Conservation (phyloP, 2,888 invertebrate genomes). For the Fragum fragum region DNA sequence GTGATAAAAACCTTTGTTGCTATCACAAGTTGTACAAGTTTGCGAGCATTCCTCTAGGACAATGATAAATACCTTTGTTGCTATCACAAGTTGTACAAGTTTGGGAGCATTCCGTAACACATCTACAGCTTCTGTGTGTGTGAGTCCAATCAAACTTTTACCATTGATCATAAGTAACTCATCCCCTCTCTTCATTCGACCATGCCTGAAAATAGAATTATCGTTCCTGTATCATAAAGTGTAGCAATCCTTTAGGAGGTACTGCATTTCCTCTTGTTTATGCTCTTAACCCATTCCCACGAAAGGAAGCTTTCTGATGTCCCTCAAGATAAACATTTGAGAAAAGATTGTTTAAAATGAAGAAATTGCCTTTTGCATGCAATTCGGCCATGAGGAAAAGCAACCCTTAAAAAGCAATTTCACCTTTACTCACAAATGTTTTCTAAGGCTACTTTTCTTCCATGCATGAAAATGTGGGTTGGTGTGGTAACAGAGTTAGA, state of each 20-base stretch:
- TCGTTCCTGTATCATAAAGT: no score
- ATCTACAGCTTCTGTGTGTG: conserved; percentile 82
- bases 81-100: conserved; percentile 81
- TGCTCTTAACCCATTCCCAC: no score
- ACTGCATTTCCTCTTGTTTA: no score
- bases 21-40: conserved; percentile 81
- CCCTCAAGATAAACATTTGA: no score
- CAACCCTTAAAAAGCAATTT: no score
- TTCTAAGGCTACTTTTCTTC: not conserved
- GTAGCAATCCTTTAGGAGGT: no score
- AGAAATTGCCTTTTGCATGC: no score
- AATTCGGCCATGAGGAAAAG: no score
- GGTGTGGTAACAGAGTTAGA: not conserved
- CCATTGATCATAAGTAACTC: conserved; percentile 96
- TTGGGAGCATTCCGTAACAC: conserved; percentile 77
- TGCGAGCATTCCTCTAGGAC: conserved; percentile 77
- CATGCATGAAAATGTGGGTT: not conserved
- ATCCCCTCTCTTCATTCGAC: conserved; percentile 94
- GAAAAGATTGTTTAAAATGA: no score
- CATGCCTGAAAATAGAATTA: conserved; percentile 86
- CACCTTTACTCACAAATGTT: no score
- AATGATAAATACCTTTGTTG: conserved; percentile 76
- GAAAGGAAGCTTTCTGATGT: no score
- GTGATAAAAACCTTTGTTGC: conserved; percentile 77
- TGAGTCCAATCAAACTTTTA: conserved; percentile 86